Evolutionary conservation across 2,113 vertebrate species (phyloP), one percentile per base, ranked within the genome.

Genomic region (Parotia lawesii): DNA sequence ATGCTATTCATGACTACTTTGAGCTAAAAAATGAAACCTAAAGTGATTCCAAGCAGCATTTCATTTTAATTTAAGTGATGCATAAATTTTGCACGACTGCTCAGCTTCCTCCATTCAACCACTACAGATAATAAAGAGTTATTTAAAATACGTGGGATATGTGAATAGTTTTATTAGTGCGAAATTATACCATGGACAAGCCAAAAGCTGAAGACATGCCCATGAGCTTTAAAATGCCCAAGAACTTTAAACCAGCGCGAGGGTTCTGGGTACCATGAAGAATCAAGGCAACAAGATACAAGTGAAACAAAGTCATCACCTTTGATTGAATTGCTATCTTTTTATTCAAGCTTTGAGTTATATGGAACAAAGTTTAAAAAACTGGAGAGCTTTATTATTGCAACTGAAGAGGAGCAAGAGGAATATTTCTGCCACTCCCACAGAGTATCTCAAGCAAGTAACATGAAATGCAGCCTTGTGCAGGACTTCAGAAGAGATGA

Each of bases 11-110:
- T 62, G 17, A 82, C 64, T 83, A 62, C 40, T 87, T 60, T 25
- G 48, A 87, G 44, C 71, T 66, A 70, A 81, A 92, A 96, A 71
- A 65, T 48, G 29, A 75, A 89, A 57, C 15, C 24, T 65, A 74
- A 87, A 91, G 53, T 42, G 50, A 85, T 89, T 85, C 65, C 51
- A 45, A 88, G 47, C 35, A 67, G 40, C 76, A 47, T 69, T 95
- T 90, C 25, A 37, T 86, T 84, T 92, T 78, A 35, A 84, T 95
- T 87, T 92, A 84, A 94, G 67, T 17, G 56, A 67, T 27, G 50
- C 54, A 84, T 87, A 74, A 65, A 89, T 72, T 89, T 88, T 87
- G 75, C 75, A 44, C 3, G 2, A 88, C 60, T 66, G 40, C 47
- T 85, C 78, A 48, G 38, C 31, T 95, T 82, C 54, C 13, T 69